phyloP scores from a whole-genome alignment of 2,797 vertebrate genomes.

The Manis javanica region DNA sequence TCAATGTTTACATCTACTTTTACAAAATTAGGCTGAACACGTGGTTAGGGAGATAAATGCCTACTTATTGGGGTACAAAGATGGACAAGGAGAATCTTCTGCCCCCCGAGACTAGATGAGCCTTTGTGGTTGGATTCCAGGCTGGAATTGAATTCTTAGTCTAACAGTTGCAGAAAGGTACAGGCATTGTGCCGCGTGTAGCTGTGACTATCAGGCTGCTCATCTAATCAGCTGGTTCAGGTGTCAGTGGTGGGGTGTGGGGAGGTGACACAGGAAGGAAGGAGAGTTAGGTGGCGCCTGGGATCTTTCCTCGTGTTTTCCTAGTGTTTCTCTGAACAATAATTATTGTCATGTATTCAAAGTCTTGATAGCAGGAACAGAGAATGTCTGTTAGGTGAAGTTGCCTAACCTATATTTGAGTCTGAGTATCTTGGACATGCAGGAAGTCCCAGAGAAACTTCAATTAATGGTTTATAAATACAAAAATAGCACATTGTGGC shows the following conservation, averaged over 20 bases:
- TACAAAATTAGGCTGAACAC: not conserved
- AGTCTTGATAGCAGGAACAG: not conserved
- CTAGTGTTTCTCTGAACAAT: not conserved
- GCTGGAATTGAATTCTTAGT: slow-evolving; percentile 13
- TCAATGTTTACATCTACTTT: not conserved
- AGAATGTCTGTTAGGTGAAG: not conserved
- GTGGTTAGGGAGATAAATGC: not conserved
- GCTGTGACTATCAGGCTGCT: not conserved
- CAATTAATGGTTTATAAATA: slow-evolving; percentile 8
- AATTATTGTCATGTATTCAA: slow-evolving; percentile 21
- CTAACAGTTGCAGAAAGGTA: slow-evolving; percentile 32
- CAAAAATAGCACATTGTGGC: not conserved
- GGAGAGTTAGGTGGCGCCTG: not conserved
- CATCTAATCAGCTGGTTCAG: not conserved
- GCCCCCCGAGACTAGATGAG: not conserved
- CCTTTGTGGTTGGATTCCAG: not conserved
- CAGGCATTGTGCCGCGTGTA: not conserved
- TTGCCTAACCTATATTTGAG: not conserved
- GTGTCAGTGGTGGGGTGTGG: not conserved
- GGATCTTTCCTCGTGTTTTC: not conserved
- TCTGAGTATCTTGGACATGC: not conserved
- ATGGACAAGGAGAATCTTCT: not conserved
- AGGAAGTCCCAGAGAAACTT: not conserved
- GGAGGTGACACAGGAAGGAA: not conserved
- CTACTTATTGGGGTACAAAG: not conserved